Base-by-base conservation (phyloP, 1,140 invertebrate genomes). In the Maniola jurtina region DNA sequence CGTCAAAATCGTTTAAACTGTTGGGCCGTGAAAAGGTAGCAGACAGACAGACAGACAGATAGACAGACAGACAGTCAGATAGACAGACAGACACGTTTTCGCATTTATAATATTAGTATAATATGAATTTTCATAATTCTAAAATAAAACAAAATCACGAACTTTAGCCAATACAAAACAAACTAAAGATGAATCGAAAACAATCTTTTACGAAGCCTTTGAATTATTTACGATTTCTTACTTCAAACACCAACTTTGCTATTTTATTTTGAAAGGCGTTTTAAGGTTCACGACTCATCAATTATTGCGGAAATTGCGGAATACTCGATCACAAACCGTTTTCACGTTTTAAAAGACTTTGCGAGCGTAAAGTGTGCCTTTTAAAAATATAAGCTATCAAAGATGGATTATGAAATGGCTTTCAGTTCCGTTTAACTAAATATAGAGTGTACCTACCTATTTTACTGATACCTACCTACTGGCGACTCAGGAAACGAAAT, bases 241-340 rank as follows among this genome's bases (percentile, higher is more conserved):
- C 42, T 45, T 45, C 42, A 45, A 45, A 45, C 0, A 45, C 5
- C 42, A 45, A 45, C 42, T 45, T 45, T 45, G 42, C 42, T 45
- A 0, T 45, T 45, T 45, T 45, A 45, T 45, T 9, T 45, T 45
- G 42, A 45, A 45, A 45, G 42, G 42, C 42, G 42, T 45, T 45
- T 25, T 11, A 38, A 45, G 42, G 13, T 45, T 45, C 42, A 11
- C 42, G 42, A 45, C 11, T 45, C 11, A 45, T 45, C 42, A 45
- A 45, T 45, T 45, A 45, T 45, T 45, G 42, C 42, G 42, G 42
- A 45, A 45, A 45, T 45, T 45, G 42, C 42, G 42, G 13, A n/a
- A 45, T 45, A 13, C 42, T 45, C 10, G 13, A 11, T n/a, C 13
- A 45, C 9, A 45, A 45, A 6, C 42, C 42, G 13, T 45, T 45